Base-by-base conservation (phyloP, 2,113 vertebrate species). In the Panurus biarmicus region DNA sequence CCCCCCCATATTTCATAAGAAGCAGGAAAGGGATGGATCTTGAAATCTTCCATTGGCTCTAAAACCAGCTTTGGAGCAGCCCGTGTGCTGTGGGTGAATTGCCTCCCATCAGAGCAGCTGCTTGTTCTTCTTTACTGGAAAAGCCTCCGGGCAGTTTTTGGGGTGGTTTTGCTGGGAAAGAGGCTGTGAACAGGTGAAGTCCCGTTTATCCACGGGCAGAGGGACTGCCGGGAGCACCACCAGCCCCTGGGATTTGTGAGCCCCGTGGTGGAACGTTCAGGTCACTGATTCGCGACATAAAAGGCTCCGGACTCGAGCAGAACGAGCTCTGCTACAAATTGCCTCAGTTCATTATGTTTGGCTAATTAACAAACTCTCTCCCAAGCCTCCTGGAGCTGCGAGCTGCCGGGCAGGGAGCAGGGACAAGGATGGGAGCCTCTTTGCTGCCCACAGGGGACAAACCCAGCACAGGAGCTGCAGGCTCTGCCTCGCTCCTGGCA, bases 31-130 rank as follows among this genome's bases (percentile, higher is more conserved):
- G 66, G 73, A 64, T 35, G 10, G 17, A 12, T 36, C 26, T 77
- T 25, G 25, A 56, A 47, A 14, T 71, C 16, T 64, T 85, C 57
- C n/a, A 45, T 31, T 65, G 53, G 31, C 51, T 77, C 2, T 60
- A 66, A 93, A 92, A 3, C 25, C 31, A 66, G 26, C 48, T 69
- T 72, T 40, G 50, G 61, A 57, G 6, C 84, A 61, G 66, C 24
- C 40, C 19, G 21, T 24, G 50, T 35, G 95, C 76, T 91, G 90
- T 24, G 78, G 85, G 50, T 83, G 76, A 85, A 88, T 83, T 93
- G 85, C 77, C 81, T 96, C 75, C 92, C 93, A 6, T 95, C 92
- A 96, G 77, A 87, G 38, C 74, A 94, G 89, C 62, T 91, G 77
- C 84, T 87, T 47, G 35, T 94, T 87, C 31, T 38, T 23, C 47